Conservation (phyloP, 2,888 invertebrate genomes). For the Nudaria mundana region DNA sequence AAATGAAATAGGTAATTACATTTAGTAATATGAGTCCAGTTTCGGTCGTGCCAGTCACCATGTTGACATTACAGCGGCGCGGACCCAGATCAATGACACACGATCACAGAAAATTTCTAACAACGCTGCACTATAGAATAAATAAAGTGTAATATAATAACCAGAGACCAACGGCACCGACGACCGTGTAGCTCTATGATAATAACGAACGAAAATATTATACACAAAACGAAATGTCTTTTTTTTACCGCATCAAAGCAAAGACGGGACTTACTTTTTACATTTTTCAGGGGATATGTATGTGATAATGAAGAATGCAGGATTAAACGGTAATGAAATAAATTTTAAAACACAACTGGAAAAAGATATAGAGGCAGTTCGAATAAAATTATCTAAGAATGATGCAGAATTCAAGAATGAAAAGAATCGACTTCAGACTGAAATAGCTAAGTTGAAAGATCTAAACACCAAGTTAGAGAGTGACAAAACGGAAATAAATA, state of each 20-base stretch:
- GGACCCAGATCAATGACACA: too few relatives aligned
- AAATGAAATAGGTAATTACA: constrained; percentile 87
- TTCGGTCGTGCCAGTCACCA: too few relatives aligned
- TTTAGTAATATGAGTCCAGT: too few relatives aligned
- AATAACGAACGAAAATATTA: too few relatives aligned
- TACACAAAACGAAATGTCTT: too few relatives aligned
- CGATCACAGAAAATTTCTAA: too few relatives aligned
- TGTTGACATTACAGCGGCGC: too few relatives aligned
- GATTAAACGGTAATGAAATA: constrained; percentile 73
- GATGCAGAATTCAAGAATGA: constrained; percentile 78
- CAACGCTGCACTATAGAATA: too few relatives aligned
- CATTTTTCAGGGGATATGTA: constrained; percentile 77
- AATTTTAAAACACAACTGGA: constrained; percentile 69
- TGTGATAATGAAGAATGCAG: constrained; percentile 82
- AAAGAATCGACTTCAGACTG: constrained; percentile 72
- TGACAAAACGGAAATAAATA: constrained; percentile 62
- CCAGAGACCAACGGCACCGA: too few relatives aligned
- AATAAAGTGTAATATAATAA: too few relatives aligned
- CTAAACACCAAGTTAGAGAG: constrained; percentile 68
- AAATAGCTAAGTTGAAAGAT: constrained; percentile 77
- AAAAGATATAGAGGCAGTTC: constrained; percentile 78
- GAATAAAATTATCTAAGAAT: constrained; percentile 70
- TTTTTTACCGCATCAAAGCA: too few relatives aligned
- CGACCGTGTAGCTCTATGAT: too few relatives aligned
- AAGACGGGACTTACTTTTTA: background rate